Evolutionary conservation across 1,140 invertebrate genomes (phyloP).

Genomic region (Melipona quadrifasciata): DNA sequence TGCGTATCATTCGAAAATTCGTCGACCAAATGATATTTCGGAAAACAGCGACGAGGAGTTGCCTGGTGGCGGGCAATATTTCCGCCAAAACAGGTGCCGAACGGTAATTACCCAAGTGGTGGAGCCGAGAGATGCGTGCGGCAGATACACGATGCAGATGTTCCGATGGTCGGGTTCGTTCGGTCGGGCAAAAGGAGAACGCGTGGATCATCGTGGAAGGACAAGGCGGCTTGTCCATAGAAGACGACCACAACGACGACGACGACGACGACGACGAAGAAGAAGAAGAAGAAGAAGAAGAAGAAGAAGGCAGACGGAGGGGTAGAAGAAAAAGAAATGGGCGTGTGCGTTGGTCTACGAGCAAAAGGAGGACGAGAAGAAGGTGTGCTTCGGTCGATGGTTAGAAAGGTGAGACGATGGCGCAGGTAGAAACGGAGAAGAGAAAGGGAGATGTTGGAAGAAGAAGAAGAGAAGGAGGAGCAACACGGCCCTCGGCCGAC

Average conservation of each 20-base stretch:
- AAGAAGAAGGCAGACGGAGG: not conserved
- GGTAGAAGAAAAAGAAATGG: slow-evolving; percentile 40
- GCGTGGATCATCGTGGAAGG: not conserved
- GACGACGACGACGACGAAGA: not conserved
- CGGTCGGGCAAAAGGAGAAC: not conserved
- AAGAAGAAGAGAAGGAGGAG: slow-evolving; percentile 24
- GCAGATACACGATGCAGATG: slow-evolving; percentile 59
- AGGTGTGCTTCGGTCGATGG: slow-evolving; percentile 27
- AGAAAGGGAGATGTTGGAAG: not conserved
- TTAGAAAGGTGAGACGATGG: slow-evolving; percentile 59
- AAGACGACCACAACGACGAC: not conserved
- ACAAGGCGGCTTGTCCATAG: not conserved
- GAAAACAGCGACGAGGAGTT: not conserved
- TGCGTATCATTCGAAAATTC: not conserved
- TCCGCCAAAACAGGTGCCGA: slow-evolving; percentile 60
- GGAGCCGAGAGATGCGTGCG: slow-evolving; percentile 39
- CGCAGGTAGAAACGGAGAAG: slow-evolving; percentile 40
- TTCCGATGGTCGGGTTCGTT: slow-evolving; percentile 31
- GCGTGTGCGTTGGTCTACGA: slow-evolving; percentile 10
- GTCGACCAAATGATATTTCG: not conserved
- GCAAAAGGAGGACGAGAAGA: slow-evolving; percentile 33
- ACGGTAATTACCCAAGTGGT: slow-evolving; percentile 58
- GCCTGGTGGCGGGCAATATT: not conserved
- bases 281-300: slow-evolving; percentile 26
- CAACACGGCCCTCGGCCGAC: slow-evolving; percentile 53